Evolutionary conservation across 2,797 vertebrate genomes (phyloP).

Genomic region (Alexandromys oeconomus): DNA sequence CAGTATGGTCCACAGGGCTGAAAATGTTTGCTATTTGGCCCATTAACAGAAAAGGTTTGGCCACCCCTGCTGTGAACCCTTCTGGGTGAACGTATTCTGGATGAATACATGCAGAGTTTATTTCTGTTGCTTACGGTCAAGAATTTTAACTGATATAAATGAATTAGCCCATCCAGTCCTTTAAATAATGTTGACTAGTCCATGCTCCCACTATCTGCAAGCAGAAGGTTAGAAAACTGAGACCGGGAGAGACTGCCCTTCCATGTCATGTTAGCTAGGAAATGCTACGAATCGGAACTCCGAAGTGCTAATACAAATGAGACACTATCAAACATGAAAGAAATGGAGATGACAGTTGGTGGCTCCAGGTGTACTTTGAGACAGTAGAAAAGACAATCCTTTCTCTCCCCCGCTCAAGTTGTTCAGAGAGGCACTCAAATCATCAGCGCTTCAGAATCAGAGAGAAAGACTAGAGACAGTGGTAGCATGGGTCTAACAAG

Average conservation of each 20-base stretch:
- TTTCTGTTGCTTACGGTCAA: conserved; percentile 24
- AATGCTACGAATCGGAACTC: neutral
- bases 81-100: neutral
- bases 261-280: conserved; percentile 24
- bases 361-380: conserved; percentile 54
- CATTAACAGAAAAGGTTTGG: neutral
- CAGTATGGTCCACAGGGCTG: neutral
- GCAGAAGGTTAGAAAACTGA: conserved; percentile 45
- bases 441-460: conserved; percentile 65
- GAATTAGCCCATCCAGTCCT: conserved; percentile 35
- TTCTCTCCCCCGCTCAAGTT: neutral
- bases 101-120: neutral
- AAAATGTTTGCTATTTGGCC: conserved; percentile 15
- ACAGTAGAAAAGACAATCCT: conserved; percentile 60
- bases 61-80: neutral
- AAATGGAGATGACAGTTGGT: conserved; percentile 54
- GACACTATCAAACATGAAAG: conserved; percentile 41
- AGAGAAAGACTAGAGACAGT: neutral
- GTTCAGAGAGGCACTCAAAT: conserved; percentile 46
- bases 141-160: conserved; percentile 43
- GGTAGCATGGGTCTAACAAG: conserved; percentile 35
- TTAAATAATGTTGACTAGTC: neutral
- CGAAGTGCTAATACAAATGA: conserved; percentile 21
- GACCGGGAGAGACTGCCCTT: neutral
- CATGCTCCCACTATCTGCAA: neutral